Percentiles rank a stretch among this genome's conserved stretches.
phyloP scores from a whole-genome alignment of 2,113 vertebrate species.

The Coregonus clupeaformis region DNA sequence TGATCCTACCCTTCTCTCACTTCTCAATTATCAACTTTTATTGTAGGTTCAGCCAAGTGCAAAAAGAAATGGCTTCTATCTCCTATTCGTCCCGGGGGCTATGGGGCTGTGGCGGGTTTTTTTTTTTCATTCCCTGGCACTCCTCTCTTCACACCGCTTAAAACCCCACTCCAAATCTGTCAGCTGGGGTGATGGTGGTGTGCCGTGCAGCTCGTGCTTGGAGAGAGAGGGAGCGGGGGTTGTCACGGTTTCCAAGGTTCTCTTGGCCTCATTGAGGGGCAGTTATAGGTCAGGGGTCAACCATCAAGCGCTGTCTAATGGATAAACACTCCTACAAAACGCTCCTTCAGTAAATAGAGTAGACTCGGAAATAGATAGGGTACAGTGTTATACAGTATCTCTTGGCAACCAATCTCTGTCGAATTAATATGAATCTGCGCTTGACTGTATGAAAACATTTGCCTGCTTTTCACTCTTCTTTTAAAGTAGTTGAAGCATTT shows the following conservation, averaged over 20 bases:
- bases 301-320: constrained; percentile 33
- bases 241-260: constrained; percentile 19
- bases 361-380: background rate
- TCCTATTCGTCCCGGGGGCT: constrained; percentile 68
- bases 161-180: constrained; percentile 67
- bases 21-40: constrained; percentile 80
- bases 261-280: constrained; percentile 24
- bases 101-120: constrained; percentile 72
- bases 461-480: constrained; percentile 44
- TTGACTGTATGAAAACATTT: constrained; percentile 32
- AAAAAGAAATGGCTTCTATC: constrained; percentile 69
- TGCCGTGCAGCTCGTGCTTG: background rate
- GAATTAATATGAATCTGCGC: constrained; percentile 13
- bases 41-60: constrained; percentile 75
- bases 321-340: background rate
- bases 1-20: constrained; percentile 71
- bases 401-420: constrained; percentile 34
- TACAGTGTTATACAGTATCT: background rate
- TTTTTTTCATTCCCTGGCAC: constrained; percentile 63
- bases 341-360: background rate
- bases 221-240: constrained; percentile 16
- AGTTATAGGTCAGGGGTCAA: constrained; percentile 32
- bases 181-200: constrained; percentile 54
- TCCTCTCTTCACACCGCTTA: constrained; percentile 63
- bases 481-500: constrained; percentile 29